Evolutionary conservation across 2,797 vertebrate genomes (phyloP).

Genomic region (Oreochromis mossambicus): DNA sequence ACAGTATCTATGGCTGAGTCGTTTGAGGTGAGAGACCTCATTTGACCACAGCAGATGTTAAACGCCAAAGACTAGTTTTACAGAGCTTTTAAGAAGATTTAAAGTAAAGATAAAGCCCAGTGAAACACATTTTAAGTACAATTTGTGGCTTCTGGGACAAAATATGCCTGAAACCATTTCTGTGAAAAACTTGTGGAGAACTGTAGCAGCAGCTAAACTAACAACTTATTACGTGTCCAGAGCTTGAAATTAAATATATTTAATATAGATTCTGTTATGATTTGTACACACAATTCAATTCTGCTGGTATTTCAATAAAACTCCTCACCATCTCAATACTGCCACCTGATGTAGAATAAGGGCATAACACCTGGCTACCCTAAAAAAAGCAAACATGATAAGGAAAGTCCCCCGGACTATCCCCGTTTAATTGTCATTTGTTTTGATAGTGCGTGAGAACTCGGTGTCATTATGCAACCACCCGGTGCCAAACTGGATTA

Average conservation of each 20-base stretch:
- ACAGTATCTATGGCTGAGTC: constrained; percentile 50
- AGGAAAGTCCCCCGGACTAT: neutral
- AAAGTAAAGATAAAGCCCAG: neutral
- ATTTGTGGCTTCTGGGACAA: neutral
- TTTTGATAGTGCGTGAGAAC: neutral
- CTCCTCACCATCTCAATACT: constrained; percentile 15
- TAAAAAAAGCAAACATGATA: neutral
- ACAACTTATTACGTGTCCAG: neutral
- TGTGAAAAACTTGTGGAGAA: neutral
- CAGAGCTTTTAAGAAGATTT: neutral
- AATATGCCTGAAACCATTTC: neutral
- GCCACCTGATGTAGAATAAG: constrained; percentile 37
- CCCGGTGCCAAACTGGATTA: neutral
- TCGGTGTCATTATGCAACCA: neutral
- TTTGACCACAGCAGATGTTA: constrained; percentile 52
- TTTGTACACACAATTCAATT: neutral
- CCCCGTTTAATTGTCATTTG: constrained; percentile 21
- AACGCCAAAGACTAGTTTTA: constrained; percentile 1
- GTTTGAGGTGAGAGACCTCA: constrained; percentile 61
- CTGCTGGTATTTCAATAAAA: neutral
- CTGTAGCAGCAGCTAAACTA: neutral
- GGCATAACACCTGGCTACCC: neutral
- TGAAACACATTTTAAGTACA: neutral
- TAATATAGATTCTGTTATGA: neutral
- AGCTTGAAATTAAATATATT: neutral